Percentiles rank a stretch among this genome's conserved stretches.
phyloP scores from a whole-genome alignment of 2,797 vertebrate species.

The Pseudochirops corinnae region DNA sequence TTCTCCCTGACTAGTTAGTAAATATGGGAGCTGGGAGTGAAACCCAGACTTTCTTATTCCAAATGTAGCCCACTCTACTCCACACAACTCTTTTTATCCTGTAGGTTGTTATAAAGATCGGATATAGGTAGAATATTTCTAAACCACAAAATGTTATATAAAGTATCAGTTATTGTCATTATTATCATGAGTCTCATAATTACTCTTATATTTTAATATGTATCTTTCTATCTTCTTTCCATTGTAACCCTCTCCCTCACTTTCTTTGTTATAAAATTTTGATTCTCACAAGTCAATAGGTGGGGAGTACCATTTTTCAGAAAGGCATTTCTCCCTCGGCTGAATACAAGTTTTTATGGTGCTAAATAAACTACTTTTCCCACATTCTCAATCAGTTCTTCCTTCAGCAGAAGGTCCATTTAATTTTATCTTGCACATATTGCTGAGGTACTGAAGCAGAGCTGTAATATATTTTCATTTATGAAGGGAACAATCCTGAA shows the following conservation, averaged over 20 bases:
- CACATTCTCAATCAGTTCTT: conserved; percentile 24
- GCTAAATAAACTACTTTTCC: neutral
- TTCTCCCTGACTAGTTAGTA: neutral
- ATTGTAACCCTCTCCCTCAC: conserved; percentile 12
- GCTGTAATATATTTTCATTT: conserved; percentile 51
- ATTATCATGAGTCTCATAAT: neutral
- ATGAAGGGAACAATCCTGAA: conserved; percentile 10
- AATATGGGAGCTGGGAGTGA: neutral
- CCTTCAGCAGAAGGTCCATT: conserved; percentile 14
- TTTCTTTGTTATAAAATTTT: conserved; percentile 50
- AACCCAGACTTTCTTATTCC: neutral
- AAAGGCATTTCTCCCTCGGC: conserved; percentile 16
- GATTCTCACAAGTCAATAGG: neutral
- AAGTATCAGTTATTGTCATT: neutral
- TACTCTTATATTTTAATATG: neutral
- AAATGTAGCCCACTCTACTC: neutral
- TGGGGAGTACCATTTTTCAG: conserved; percentile 22
- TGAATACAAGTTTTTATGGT: conserved; percentile 19
- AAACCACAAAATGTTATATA: neutral
- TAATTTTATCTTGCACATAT: conserved; percentile 9
- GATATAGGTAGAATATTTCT: neutral
- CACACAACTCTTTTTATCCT: neutral
- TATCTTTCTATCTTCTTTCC: neutral
- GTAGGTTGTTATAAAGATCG: neutral
- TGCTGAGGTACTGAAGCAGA: conserved; percentile 33